Evolutionary conservation across 2,797 vertebrate genomes (phyloP).

Genomic region (Neosalanx taihuensis): DNA sequence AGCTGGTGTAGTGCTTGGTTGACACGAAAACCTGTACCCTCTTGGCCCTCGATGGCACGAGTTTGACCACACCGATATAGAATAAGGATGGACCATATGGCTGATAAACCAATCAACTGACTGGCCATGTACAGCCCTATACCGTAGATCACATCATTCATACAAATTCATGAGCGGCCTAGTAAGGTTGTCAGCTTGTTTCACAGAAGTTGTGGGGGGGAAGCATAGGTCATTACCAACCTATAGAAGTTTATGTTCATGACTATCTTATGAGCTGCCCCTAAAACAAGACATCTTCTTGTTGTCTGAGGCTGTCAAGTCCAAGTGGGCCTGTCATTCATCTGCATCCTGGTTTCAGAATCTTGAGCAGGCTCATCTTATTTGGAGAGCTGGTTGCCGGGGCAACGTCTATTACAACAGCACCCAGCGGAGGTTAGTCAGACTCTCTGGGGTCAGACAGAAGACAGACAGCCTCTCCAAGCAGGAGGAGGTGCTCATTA

Average conservation of each 20-base stretch:
- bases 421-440: not conserved
- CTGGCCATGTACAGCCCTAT: not conserved
- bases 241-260: too few species aligned
- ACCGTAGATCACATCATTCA: not conserved
- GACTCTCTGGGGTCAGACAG: not conserved
- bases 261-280: too few species aligned
- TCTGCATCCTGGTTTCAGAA: not conserved
- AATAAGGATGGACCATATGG: too few species aligned
- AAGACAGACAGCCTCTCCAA: not conserved
- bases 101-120: not conserved
- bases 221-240: too few species aligned
- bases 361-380: not conserved
- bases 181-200: not conserved
- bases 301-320: not conserved
- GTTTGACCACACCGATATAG: too few species aligned
- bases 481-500: conserved; percentile 5
- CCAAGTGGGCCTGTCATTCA: not conserved
- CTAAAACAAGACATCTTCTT: not conserved
- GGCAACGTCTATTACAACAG: conserved; percentile 29
- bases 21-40: too few species aligned
- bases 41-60: too few species aligned
- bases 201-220: not conserved
- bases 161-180: not conserved
- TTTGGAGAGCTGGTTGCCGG: conserved; percentile 19
- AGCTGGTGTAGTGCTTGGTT: too few species aligned